Evolutionary conservation across 2,797 vertebrate species (phyloP).

Genomic region (Anisognathus igniventris): DNA sequence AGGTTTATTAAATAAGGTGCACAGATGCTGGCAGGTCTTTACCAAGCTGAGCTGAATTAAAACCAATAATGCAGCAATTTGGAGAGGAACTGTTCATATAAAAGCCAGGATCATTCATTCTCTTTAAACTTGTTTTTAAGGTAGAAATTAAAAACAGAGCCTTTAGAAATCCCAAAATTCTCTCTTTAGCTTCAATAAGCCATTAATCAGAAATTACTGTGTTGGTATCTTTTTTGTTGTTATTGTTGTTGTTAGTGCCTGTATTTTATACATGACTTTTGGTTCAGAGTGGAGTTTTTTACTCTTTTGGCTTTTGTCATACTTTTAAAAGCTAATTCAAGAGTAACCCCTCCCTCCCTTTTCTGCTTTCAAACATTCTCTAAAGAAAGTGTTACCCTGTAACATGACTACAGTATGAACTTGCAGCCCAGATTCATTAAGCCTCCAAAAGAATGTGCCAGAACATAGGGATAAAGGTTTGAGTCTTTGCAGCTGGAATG

Average conservation of each 20-base stretch:
- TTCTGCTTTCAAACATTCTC: not conserved
- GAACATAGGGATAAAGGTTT: not conserved
- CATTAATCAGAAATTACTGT: not conserved
- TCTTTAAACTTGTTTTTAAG: not conserved
- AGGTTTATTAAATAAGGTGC: not conserved
- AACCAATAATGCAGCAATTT: not conserved
- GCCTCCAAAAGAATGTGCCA: not conserved
- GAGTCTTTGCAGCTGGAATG: not conserved
- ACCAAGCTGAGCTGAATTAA: not conserved
- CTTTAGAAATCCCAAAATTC: not conserved
- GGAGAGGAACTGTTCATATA: not conserved
- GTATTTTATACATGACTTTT: not conserved
- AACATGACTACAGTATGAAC: not conserved
- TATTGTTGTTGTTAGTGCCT: not conserved
- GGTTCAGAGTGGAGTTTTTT: not conserved
- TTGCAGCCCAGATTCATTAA: not conserved
- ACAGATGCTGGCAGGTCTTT: not conserved
- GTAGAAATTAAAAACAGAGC: not conserved
- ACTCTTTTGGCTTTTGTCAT: not conserved
- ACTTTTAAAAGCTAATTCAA: not conserved
- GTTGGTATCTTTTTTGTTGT: not conserved
- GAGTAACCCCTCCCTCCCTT: not conserved
- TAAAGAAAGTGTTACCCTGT: not conserved
- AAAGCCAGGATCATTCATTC: not conserved
- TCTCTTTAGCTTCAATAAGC: not conserved